phyloP scores from a whole-genome alignment of 1,140 invertebrate species.

The Euura lappo region DNA sequence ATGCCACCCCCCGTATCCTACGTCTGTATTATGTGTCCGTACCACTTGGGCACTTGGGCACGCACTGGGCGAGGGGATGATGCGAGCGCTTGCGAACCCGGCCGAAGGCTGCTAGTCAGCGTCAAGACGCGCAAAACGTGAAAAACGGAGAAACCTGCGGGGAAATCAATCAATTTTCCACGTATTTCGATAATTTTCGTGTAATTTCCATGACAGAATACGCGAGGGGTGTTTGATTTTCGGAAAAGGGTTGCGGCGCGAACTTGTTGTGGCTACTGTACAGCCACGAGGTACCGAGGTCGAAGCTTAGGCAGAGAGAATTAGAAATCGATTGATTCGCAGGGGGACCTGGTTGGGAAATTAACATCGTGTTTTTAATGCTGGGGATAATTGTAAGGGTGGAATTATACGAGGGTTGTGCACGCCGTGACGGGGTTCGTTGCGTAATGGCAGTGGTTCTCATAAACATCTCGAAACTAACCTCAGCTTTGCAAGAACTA shows the following conservation, averaged over 20 bases:
- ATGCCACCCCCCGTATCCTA: constrained; percentile 48
- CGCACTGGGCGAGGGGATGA: constrained; percentile 22
- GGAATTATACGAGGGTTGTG: constrained; percentile 55
- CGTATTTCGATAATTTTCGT: no score
- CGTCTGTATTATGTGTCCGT: constrained; percentile 58
- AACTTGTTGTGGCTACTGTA: constrained; percentile 4
- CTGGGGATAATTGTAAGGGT: constrained; percentile 60
- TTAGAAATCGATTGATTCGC: constrained; percentile 59
- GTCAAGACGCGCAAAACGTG: neutral
- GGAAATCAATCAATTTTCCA: no score
- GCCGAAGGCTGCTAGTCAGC: neutral
- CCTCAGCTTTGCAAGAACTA: no score
- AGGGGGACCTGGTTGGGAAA: constrained; percentile 46
- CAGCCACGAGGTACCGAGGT: neutral
- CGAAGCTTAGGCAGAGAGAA: constrained; percentile 45
- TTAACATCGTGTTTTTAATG: constrained; percentile 62
- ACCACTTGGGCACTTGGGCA: constrained; percentile 59
- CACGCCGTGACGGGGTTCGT: constrained; percentile 42
- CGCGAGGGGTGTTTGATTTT: no score
- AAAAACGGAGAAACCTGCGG: neutral
- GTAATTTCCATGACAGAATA: no score
- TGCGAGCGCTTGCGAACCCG: neutral
- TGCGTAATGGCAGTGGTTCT: constrained; percentile 50
- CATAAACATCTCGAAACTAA: constrained; percentile 17
- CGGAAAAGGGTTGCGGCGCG: no score